Percentiles rank a stretch among this genome's conserved stretches.
These are phyloP conservation scores for Lepidurus arcticus DNA, from an alignment of 1,140 invertebrate species.

Conservation along the genomic window DNA sequence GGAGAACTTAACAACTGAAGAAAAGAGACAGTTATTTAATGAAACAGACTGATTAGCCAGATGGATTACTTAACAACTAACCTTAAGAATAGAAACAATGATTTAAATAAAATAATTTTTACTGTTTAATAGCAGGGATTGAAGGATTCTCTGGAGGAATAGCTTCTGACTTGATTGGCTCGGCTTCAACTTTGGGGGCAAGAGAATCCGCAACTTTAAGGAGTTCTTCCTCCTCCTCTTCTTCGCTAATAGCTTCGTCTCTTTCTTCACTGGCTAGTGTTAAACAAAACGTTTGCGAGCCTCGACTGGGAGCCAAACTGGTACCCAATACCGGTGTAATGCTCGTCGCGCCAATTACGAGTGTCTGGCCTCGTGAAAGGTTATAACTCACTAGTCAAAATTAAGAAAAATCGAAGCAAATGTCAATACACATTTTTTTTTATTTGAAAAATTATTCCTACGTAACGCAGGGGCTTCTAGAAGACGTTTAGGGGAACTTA, in stretches of 20 bases:
- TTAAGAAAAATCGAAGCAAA: background rate
- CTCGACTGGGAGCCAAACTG: background rate
- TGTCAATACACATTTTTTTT: background rate
- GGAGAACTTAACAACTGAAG: background rate
- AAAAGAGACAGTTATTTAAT: background rate
- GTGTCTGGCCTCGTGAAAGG: conserved; percentile 33
- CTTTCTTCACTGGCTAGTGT: conserved; percentile 48
- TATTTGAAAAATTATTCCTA: background rate
- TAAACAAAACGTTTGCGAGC: background rate
- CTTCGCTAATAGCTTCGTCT: conserved; percentile 73
- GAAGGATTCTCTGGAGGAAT: conserved; percentile 36
- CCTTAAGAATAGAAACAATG: background rate
- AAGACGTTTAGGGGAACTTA: background rate
- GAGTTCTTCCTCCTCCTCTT: conserved; percentile 36
- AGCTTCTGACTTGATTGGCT: background rate
- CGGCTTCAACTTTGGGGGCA: background rate
- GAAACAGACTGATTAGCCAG: background rate
- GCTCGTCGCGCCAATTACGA: conserved; percentile 62
- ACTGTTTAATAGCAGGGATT: conserved; percentile 54
- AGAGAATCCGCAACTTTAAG: background rate
- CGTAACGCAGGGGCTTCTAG: background rate
- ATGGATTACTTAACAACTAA: background rate
- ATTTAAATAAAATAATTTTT: conserved; percentile 41
- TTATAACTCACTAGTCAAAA: background rate
- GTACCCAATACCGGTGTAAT: conserved; percentile 50